These are phyloP conservation scores for Glyptemys insculpta DNA, from an alignment of 2,797 vertebrate genomes.

Conservation along the genomic window DNA sequence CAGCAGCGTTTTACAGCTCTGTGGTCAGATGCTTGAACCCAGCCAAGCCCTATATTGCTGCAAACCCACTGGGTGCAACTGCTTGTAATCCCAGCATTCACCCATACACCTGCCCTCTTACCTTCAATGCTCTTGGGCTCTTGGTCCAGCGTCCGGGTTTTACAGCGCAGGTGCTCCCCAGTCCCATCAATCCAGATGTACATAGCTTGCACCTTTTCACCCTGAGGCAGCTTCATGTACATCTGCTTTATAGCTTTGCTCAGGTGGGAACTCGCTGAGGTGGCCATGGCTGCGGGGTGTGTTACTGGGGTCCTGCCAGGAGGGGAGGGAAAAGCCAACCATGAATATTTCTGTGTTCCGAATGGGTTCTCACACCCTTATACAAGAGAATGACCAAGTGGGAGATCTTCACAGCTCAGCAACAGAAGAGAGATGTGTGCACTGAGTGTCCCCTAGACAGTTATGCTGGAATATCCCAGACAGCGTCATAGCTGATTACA, in stretches of 20 bases:
- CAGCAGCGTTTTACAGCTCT: neutral
- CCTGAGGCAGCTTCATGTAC: constrained; percentile 95
- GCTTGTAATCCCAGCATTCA: neutral
- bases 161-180: constrained; percentile 94
- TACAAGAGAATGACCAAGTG: neutral
- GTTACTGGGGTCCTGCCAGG: constrained; percentile 56
- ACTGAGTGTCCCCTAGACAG: neutral
- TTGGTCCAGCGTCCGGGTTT: constrained; percentile 93
- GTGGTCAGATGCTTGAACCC: neutral
- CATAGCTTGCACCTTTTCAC: constrained; percentile 95
- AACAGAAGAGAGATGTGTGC: neutral
- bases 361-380: neutral
- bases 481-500: neutral
- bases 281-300: constrained; percentile 87
- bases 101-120: constrained; percentile 71
- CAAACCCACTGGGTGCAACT: too few species aligned
- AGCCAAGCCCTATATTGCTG: neutral
- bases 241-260: constrained; percentile 95
- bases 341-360: fast-evolving
- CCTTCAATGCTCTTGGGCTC: constrained; percentile 96
- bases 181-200: constrained; percentile 98
- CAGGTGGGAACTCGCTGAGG: constrained; percentile 90
- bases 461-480: neutral
- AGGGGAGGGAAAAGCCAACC: neutral
- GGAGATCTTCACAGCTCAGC: fast-evolving